These are phyloP conservation scores for Acholoe squamosa DNA, from an alignment of 2,888 invertebrate species.

Conservation along the genomic window DNA sequence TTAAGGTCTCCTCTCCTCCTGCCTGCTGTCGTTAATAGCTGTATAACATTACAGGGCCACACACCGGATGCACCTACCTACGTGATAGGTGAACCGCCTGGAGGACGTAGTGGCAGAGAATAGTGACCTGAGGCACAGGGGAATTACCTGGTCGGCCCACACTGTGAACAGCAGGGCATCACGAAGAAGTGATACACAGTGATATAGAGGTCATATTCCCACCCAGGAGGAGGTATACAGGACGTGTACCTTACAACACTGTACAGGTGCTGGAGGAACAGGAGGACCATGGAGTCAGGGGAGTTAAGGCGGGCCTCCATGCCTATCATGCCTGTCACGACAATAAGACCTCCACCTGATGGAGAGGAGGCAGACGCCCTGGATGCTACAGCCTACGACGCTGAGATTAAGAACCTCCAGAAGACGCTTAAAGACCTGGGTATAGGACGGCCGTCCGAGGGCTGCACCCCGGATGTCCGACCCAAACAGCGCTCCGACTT, in stretches of 20 bases:
- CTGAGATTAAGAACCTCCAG: slow-evolving; percentile 60
- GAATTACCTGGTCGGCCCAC: too few species aligned
- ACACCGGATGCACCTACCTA: too few species aligned
- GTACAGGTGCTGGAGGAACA: background rate
- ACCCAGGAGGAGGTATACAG: slow-evolving; percentile 17
- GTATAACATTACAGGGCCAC: too few species aligned
- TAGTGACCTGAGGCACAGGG: too few species aligned
- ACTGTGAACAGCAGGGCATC: background rate
- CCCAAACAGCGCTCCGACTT: slow-evolving; percentile 58
- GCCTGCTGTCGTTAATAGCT: too few species aligned
- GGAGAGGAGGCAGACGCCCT: slow-evolving; percentile 29
- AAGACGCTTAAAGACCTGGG: slow-evolving; percentile 60
- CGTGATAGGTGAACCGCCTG: too few species aligned
- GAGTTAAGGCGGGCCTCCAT: slow-evolving; percentile 49
- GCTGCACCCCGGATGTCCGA: slow-evolving; percentile 30
- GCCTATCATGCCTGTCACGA: slow-evolving; percentile 35
- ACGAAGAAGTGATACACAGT: background rate
- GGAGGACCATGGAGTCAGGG: slow-evolving; percentile 42
- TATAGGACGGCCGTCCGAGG: slow-evolving; percentile 38
- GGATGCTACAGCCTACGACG: slow-evolving; percentile 41
- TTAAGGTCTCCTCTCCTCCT: too few species aligned
- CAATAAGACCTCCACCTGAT: slow-evolving; percentile 6
- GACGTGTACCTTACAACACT: background rate
- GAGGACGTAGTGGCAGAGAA: too few species aligned
- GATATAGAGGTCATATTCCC: background rate